A percentile compares a stretch with the other conserved stretches of the same genome.
Conservation (phyloP, 2,113 vertebrate genomes). For the Myotis lucifugus region DNA sequence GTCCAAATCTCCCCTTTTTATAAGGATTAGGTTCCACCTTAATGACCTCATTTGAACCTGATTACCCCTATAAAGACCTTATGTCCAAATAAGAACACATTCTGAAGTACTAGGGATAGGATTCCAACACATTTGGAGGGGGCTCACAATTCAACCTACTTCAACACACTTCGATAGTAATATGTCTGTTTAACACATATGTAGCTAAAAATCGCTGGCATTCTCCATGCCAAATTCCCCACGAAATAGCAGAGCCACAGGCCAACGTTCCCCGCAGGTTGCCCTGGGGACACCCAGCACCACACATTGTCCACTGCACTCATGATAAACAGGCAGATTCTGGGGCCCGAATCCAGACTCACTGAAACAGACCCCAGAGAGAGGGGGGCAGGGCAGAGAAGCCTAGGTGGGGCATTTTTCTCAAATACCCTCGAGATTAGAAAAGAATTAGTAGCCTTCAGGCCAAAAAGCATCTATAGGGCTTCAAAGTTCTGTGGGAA, state of each 20-base stretch:
- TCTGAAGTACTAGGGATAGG: neutral
- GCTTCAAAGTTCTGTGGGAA: neutral
- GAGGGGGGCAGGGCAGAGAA: neutral
- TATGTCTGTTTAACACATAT: neutral
- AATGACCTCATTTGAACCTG: neutral
- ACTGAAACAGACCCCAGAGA: neutral
- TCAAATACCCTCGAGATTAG: neutral
- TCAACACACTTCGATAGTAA: neutral
- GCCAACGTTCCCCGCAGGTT: neutral
- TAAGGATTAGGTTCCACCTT: neutral
- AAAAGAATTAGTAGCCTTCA: neutral
- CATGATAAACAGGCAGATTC: neutral
- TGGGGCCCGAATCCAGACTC: neutral
- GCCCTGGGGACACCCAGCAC: neutral
- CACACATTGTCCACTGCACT: accelerated
- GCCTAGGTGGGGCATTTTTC: neutral
- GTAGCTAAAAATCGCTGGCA: neutral
- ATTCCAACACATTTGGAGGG: neutral
- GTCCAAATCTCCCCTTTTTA: neutral
- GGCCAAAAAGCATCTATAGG: neutral
- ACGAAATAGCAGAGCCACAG: neutral
- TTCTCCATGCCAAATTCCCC: neutral
- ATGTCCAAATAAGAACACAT: neutral
- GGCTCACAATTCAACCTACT: neutral
- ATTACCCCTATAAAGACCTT: neutral